Conservation (phyloP, 2,113 vertebrate species). For the Rhinichthys klamathensis region DNA sequence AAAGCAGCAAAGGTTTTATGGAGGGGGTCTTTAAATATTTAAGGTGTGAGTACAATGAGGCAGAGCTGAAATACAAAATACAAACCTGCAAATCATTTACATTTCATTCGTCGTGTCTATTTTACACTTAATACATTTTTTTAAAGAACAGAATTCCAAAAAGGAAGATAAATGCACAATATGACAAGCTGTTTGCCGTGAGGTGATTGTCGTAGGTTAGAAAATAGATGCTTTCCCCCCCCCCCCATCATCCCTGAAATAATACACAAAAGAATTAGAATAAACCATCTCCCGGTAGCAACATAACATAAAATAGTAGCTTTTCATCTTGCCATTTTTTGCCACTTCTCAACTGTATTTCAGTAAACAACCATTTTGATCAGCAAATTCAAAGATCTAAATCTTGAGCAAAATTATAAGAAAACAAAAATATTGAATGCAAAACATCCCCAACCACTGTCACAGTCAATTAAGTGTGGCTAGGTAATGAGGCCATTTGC, state of each 20-base stretch:
- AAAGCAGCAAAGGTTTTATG: conserved; percentile 67
- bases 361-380: not conserved
- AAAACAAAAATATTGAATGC: conserved; percentile 85
- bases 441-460: conserved; percentile 78
- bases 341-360: not conserved
- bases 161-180: conserved; percentile 24
- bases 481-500: conserved; percentile 94
- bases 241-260: not conserved
- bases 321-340: not conserved
- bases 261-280: not conserved
- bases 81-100: conserved; percentile 73
- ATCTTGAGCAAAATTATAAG: conserved; percentile 74
- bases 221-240: not conserved
- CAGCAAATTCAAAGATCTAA: conserved; percentile 1
- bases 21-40: conserved; percentile 81
- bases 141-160: conserved; percentile 18
- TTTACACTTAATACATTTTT: conserved; percentile 53
- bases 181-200: conserved; percentile 23
- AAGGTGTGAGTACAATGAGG: conserved; percentile 71
- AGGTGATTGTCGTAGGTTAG: conserved; percentile 20
- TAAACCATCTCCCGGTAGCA: not conserved
- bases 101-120: conserved; percentile 59
- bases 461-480: conserved; percentile 92
- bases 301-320: not conserved
- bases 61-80: conserved; percentile 69